These are phyloP conservation scores for Gastrophryne carolinensis DNA, from an alignment of 2,797 vertebrate species.

Conservation along the genomic window DNA sequence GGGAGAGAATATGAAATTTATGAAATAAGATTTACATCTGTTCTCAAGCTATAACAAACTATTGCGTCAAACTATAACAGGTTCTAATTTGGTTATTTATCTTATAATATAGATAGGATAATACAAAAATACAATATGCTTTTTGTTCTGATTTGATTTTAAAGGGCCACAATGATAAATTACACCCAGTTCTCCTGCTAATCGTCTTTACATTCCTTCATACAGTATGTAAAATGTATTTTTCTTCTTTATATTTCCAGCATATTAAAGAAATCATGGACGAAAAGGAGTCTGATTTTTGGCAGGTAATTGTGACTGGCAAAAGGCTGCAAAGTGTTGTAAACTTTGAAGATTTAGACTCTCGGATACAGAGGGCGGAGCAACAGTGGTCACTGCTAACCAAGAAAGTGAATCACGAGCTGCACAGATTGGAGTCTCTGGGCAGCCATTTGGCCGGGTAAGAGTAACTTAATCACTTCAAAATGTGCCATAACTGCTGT, in stretches of 20 bases:
- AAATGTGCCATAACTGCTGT: background rate
- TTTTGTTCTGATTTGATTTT: too few species aligned
- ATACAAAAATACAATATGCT: too few species aligned
- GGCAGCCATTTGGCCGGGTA: slow-evolving; percentile 73
- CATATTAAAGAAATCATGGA: slow-evolving; percentile 67
- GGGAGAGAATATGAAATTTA: too few species aligned
- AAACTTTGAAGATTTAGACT: slow-evolving; percentile 66
- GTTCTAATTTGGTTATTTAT: too few species aligned
- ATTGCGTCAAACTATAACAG: too few species aligned
- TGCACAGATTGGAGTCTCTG: slow-evolving; percentile 59
- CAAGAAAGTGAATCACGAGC: slow-evolving; percentile 68
- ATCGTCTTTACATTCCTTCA: too few species aligned
- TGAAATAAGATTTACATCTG: too few species aligned
- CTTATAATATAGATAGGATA: too few species aligned
- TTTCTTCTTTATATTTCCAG: slow-evolving; percentile 59
- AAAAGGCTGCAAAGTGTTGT: slow-evolving; percentile 64
- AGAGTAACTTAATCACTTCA: background rate
- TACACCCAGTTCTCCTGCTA: too few species aligned
- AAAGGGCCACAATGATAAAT: too few species aligned
- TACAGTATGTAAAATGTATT: too few species aligned
- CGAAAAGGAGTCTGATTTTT: slow-evolving; percentile 66
- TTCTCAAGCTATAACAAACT: too few species aligned
- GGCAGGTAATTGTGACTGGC: slow-evolving; percentile 73
- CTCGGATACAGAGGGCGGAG: slow-evolving; percentile 66
- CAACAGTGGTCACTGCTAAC: slow-evolving; percentile 70